A percentile compares a stretch with the other conserved stretches of the same genome.
These are phyloP conservation scores for Meliscaeva auricollis DNA, from an alignment of 2,888 invertebrate species.

Conservation along the genomic window DNA sequence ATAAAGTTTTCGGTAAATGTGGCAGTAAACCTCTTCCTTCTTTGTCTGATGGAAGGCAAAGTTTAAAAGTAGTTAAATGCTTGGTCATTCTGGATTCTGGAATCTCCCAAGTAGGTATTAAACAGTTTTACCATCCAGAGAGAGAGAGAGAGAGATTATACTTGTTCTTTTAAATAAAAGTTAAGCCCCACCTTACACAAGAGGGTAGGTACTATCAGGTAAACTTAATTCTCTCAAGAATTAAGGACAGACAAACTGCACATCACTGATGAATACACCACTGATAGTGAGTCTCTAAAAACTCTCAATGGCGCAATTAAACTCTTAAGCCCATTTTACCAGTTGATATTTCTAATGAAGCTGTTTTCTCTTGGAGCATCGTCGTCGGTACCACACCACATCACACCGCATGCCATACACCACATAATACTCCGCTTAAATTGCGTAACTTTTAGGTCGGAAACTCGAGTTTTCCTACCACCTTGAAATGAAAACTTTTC, in stretches of 20 bases:
- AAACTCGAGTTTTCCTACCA: constrained; percentile 49
- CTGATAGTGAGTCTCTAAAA: constrained; percentile 48
- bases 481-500: constrained; percentile 54
- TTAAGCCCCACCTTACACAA: constrained; percentile 17
- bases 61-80: constrained; percentile 67
- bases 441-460: constrained; percentile 47
- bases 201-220: not conserved
- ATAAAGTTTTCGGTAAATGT: no score
- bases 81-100: constrained; percentile 62
- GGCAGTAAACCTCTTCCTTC: no score
- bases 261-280: constrained; percentile 16
- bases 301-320: constrained; percentile 73
- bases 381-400: not conserved
- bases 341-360: constrained; percentile 75
- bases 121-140: constrained; percentile 28
- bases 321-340: constrained; percentile 74
- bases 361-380: constrained; percentile 6
- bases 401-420: not conserved
- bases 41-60: constrained; percentile 29
- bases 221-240: constrained; percentile 19
- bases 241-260: constrained; percentile 24
- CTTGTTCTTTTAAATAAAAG: constrained; percentile 35
- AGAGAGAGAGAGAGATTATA: constrained; percentile 14
- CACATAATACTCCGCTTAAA: not conserved
- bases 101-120: constrained; percentile 37